Base-by-base conservation (phyloP, 2,888 invertebrate genomes). In the Noctua janthina region DNA sequence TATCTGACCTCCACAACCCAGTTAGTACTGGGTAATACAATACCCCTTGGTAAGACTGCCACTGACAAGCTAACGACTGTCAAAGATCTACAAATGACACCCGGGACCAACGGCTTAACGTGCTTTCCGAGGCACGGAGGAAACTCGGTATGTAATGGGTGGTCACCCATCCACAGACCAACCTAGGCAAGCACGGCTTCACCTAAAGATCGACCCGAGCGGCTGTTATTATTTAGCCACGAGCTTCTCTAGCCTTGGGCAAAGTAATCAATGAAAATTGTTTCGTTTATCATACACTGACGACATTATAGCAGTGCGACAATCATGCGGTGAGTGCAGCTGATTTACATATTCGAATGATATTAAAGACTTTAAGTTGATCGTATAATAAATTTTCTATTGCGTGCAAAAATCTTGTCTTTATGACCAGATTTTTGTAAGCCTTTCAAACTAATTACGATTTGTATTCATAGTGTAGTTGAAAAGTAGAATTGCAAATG, bases 401-500 rank as follows among this genome's bases (percentile, higher is more conserved):
- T 43, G 76, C 76, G 69, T 81, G 81, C 39, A 62, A 54, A 77
- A 43, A 82, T n/a, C n/a, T 59, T 59, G n/a, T n/a, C 59, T 59
- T 59, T 59, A 59, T 11, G 54, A 74, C 70, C 76, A 62, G 67
- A 62, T 62, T 74, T 71, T 76, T 56, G 49, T 56, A 75, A 64
- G 54, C n/a, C 70, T 82, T 29, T 67, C 66, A 74, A 74, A 76
- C 43, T 76, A 56, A 81, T 81, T 67, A 76, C 70, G 6, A 49
- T 76, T 35, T 43, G 29, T 59, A 54, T 73, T 46, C 62, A 10
- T 77, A 64, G 70, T 82, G 54, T 74, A 62, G 59, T 49, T 70
- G 6, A 73, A 49, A 71, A 64, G 71, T 56, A 72, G n/a, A 83
- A 76, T 85, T 84, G 59, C 73, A 74, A 84, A 82, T 82, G 15